Evolutionary conservation across 2,888 invertebrate genomes (phyloP).

Genomic region (Netelia melanura): DNA sequence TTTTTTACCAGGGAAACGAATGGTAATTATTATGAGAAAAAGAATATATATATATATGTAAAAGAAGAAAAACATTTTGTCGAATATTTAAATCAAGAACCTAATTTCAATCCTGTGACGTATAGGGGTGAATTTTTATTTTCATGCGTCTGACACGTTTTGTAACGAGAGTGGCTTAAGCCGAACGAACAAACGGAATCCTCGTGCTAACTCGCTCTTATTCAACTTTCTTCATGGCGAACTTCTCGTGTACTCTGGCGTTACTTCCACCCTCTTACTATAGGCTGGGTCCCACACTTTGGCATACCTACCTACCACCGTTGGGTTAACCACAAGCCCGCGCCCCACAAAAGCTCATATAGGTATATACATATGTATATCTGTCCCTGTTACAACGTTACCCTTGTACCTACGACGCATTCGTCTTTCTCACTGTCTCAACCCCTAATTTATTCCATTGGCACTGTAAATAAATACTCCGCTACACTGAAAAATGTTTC

Average conservation of each 20-base stretch:
- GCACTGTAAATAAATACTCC: slow-evolving; percentile 38
- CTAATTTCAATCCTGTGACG: slow-evolving; percentile 8
- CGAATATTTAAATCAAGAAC: no score
- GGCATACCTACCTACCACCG: slow-evolving; percentile 47
- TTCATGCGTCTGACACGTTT: neutral
- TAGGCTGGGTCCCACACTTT: slow-evolving; percentile 29
- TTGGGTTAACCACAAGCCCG: slow-evolving; percentile 61
- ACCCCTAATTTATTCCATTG: slow-evolving; percentile 40
- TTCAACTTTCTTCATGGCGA: slow-evolving; percentile 35
- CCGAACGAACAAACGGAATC: slow-evolving; percentile 35
- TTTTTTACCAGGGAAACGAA: neutral
- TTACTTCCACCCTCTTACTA: neutral
- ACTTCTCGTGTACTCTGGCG: slow-evolving; percentile 15
- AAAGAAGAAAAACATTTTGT: no score
- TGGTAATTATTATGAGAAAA: no score
- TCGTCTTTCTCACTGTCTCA: slow-evolving; percentile 41
- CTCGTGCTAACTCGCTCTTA: slow-evolving; percentile 29
- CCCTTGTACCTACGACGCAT: slow-evolving; percentile 4
- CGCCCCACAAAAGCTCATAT: slow-evolving; percentile 45
- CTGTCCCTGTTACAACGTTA: neutral
- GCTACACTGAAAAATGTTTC: slow-evolving; percentile 20
- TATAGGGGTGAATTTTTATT: neutral
- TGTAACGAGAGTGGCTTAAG: slow-evolving; percentile 27
- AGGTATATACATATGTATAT: neutral
- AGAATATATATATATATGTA: no score